Evolutionary conservation across 2,113 vertebrate genomes (phyloP).

Genomic region (Zootoca vivipara): DNA sequence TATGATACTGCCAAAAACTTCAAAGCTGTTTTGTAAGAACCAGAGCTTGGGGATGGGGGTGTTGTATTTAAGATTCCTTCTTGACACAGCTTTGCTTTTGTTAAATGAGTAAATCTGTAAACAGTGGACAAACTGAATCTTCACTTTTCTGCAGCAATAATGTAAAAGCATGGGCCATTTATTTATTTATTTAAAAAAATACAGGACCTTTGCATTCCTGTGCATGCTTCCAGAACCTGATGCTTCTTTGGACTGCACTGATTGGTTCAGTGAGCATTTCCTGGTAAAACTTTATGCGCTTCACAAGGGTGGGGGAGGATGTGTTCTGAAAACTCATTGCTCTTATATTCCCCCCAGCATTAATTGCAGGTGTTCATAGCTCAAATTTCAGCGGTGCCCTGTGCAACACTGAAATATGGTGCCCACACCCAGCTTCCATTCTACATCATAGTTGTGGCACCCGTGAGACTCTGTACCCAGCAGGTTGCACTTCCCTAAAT

Average conservation of each 20-base stretch:
- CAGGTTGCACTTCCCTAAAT: too few relatives aligned
- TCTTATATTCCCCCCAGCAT: not conserved
- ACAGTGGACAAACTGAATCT: not conserved
- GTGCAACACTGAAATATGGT: too few relatives aligned
- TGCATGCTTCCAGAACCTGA: not conserved
- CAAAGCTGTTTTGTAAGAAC: not conserved
- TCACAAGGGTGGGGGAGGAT: not conserved
- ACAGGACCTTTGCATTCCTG: not conserved
- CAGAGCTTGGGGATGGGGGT: not conserved
- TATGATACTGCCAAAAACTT: not conserved
- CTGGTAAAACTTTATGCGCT: not conserved
- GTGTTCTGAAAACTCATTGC: not conserved
- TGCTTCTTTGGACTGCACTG: rapidly evolving
- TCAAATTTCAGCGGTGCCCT: too few relatives aligned
- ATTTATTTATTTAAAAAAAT: too few relatives aligned
- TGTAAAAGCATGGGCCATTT: not conserved
- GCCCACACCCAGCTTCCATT: too few relatives aligned
- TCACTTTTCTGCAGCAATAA: not conserved
- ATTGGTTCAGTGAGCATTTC: not conserved
- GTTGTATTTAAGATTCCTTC: not conserved
- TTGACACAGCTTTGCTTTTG: not conserved
- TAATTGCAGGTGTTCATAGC: not conserved
- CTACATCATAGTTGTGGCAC: too few relatives aligned
- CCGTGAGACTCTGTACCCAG: too few relatives aligned
- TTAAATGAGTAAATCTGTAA: not conserved